A percentile compares a stretch with the other conserved stretches of the same genome.
phyloP scores from a whole-genome alignment of 2,113 vertebrate species.

The Cynoglossus semilaevis region DNA sequence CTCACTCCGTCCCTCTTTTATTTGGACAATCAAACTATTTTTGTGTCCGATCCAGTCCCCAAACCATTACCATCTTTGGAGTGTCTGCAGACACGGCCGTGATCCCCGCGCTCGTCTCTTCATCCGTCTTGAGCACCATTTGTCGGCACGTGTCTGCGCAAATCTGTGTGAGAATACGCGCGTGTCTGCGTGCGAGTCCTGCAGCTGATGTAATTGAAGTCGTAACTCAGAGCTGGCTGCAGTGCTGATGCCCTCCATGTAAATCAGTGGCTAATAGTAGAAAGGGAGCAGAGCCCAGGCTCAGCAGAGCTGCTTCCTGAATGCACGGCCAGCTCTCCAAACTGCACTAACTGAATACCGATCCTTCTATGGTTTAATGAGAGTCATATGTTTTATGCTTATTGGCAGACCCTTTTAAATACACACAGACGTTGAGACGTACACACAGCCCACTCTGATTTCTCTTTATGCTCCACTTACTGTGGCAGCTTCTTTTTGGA shows the following conservation, averaged over 20 bases:
- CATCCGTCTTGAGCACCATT: conserved; percentile 45
- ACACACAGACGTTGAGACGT: conserved; percentile 20
- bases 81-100: conserved; percentile 54
- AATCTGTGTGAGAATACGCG: not conserved
- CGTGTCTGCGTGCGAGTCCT: conserved; percentile 19
- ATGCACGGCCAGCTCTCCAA: conserved; percentile 16
- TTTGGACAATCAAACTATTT: conserved; percentile 24
- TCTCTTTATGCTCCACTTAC: conserved; percentile 40
- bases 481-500: conserved; percentile 25
- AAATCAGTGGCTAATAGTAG: conserved; percentile 61
- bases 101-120: conserved; percentile 50
- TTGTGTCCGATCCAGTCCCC: conserved; percentile 49
- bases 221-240: conserved; percentile 61
- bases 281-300: conserved; percentile 25
- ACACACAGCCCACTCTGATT: conserved; percentile 25
- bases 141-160: conserved; percentile 7
- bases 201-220: conserved; percentile 70
- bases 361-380: conserved; percentile 51
- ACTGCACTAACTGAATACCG: conserved; percentile 36
- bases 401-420: conserved; percentile 26
- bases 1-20: not conserved
- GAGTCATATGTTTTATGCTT: conserved; percentile 51
- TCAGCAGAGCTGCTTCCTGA: conserved; percentile 32
- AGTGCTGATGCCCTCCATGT: conserved; percentile 58
- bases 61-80: conserved; percentile 49